Evolutionary conservation across 2,888 invertebrate species (phyloP), one percentile per base, ranked within the genome.

Genomic region (Philaethria dido): DNA sequence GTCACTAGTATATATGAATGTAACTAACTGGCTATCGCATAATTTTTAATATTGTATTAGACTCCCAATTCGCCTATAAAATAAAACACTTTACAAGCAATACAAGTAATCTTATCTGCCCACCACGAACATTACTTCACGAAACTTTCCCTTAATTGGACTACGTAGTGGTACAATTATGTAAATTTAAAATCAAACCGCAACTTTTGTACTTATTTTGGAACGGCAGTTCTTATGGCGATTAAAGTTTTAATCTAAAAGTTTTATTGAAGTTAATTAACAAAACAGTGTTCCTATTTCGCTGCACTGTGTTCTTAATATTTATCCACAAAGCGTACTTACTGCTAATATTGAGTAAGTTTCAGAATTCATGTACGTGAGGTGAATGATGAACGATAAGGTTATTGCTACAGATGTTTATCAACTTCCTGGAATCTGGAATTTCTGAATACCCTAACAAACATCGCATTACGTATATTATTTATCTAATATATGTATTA

Each of bases 181-280:
- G 68, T 68, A 68, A 64, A 70, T 68, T 70, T 68, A 65, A 70
- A 68, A 70, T 60, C 66, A 66, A 69, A 69, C 52, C 62, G 59
- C 57, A 59, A 69, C 62, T 62, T 69, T 54, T 59, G 50, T 54
- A 62, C 69, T 66, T 69, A 69, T 59, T 69, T 66, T 62, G 44
- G 39, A 62, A 69, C 62, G 52, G 62, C 66, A 66, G 62, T 69
- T 69, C 62, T 69, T 66, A 62, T 57, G 47, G 66, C 69, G 66
- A 62, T 69, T 69, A 52, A 66, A 66, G 66, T 69, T 69, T 69
- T 66, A 66, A 66, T 62, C 59, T 36, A 52, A 52, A 66, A 66
- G 62, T 57, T 64, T 39, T 42, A 64, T 47, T 64, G 47, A 36
- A 18, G 39, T 33, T 18, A 36, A 39, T 57, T 57, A 47, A 57